Evolutionary conservation across 2,888 invertebrate genomes (phyloP), one percentile per base, ranked within the genome.

Genomic region (Platycnemis pennipes): DNA sequence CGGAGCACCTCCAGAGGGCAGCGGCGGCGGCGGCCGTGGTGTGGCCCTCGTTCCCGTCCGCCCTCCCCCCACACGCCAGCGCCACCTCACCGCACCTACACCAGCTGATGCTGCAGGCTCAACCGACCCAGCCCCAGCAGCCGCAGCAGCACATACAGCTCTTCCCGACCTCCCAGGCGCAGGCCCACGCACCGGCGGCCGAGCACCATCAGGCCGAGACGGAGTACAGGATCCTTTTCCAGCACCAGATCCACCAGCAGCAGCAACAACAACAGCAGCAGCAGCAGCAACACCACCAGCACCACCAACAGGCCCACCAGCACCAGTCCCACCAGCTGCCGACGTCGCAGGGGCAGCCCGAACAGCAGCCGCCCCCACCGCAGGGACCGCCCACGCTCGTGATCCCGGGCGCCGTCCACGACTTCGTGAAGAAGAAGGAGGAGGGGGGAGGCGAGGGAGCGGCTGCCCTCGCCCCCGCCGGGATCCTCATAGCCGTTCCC

Each of bases 1-100:
- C 96, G 97, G 97, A 97, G 96, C 98, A 98, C 96, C 97, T 98
- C 95, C 98, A 98, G 95, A 98, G 98, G 96, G 97, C 98, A 0
- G 42, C 98, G 98, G 91, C 91, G 26, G 91, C 91, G 19, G 91
- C 91, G 63, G 94, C 87, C 63, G 87, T 94, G 13, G 94, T 94
- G 45, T 94, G 94, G 94, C 94, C 96, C 96, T 44, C 96, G 96
- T n/a, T 96, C 96, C 94, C 96, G 95, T 95, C 97, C 97, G 94
- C 96, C 97, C 56, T 96, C 97, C 94, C 96, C 96, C 37, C 96
- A 96, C 87, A 96, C 96, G 77, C 96, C 96, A 96, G 97, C 95
- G 96, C 97, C 94, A 94, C 94, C 44, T 88, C 96, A 96, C 96
- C 0, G 96, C 97, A 0, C 97, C 97, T 0, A 97, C 97, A 88